phyloP scores from a whole-genome alignment of 2,797 vertebrate genomes.

The Choloepus didactylus region DNA sequence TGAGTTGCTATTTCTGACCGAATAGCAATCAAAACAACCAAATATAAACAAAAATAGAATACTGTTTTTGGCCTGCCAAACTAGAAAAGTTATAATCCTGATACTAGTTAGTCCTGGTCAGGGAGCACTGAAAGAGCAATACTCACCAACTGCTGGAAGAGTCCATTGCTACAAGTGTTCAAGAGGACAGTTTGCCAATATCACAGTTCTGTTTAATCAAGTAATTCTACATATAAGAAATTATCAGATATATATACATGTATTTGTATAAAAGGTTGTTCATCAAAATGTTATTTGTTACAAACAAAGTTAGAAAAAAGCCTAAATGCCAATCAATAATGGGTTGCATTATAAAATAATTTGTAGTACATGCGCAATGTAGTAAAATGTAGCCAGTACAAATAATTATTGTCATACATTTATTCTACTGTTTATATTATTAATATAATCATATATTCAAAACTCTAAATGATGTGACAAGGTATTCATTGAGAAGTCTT shows the following conservation, averaged over 20 bases:
- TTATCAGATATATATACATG: background rate
- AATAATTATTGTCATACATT: background rate
- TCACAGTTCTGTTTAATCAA: background rate
- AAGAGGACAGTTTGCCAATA: background rate
- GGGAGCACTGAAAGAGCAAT: background rate
- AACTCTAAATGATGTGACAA: background rate
- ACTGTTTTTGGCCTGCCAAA: background rate
- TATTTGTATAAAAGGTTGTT: background rate
- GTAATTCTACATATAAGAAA: constrained; percentile 9
- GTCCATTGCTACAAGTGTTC: background rate
- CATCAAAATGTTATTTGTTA: background rate
- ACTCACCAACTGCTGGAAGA: background rate
- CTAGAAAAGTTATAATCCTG: background rate
- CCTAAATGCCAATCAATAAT: background rate
- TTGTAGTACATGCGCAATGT: background rate
- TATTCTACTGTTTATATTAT: background rate
- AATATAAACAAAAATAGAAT: background rate
- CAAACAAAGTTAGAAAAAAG: background rate
- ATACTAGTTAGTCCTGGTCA: background rate
- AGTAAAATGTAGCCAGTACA: background rate
- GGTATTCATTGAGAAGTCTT: background rate
- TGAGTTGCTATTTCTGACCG: background rate
- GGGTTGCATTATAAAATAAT: background rate
- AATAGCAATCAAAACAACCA: background rate
- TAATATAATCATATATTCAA: background rate